Percentiles rank a stretch among this genome's conserved stretches.
Conservation (phyloP, 2,888 invertebrate species). For the Lypha dubia region DNA sequence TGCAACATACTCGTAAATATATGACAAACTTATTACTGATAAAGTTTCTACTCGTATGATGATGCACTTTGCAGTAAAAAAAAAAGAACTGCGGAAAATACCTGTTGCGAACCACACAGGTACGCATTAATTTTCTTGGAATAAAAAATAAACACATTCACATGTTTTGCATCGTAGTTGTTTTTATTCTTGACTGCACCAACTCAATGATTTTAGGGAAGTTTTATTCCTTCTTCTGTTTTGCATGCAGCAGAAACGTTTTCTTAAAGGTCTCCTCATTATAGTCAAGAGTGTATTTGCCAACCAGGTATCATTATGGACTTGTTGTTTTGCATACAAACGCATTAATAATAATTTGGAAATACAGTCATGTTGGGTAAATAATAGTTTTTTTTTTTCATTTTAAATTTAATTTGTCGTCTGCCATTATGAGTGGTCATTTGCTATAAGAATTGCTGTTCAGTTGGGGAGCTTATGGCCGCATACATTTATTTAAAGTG, state of each 20-base stretch:
- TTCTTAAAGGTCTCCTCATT: slow-evolving; percentile 9
- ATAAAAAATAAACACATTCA: slow-evolving; percentile 63
- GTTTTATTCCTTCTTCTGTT: slow-evolving; percentile 40
- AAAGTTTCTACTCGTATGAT: slow-evolving; percentile 60
- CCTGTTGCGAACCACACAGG: slow-evolving; percentile 51
- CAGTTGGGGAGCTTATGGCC: background rate
- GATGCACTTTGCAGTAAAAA: slow-evolving; percentile 61
- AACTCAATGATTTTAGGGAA: slow-evolving; percentile 55
- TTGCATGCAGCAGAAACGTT: slow-evolving; percentile 19
- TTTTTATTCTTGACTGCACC: slow-evolving; percentile 5
- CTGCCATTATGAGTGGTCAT: slow-evolving; percentile 54
- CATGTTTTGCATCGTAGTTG: slow-evolving; percentile 5
- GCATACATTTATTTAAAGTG: background rate
- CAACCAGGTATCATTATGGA: background rate
- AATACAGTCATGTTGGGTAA: slow-evolving; percentile 13
- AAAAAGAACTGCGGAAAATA: slow-evolving; percentile 25
- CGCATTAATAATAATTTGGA: background rate
- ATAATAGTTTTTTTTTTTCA: slow-evolving; percentile 6
- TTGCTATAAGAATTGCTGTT: slow-evolving; percentile 46
- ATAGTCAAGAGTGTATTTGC: background rate
- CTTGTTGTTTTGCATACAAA: slow-evolving; percentile 15
- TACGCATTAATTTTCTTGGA: slow-evolving; percentile 63
- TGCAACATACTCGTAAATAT: slow-evolving; percentile 60
- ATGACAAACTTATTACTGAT: slow-evolving; percentile 66
- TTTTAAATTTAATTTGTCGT: slow-evolving; percentile 61